Evolutionary conservation across 2,797 vertebrate genomes (phyloP).

Genomic region (Aulostomus chinensis): DNA sequence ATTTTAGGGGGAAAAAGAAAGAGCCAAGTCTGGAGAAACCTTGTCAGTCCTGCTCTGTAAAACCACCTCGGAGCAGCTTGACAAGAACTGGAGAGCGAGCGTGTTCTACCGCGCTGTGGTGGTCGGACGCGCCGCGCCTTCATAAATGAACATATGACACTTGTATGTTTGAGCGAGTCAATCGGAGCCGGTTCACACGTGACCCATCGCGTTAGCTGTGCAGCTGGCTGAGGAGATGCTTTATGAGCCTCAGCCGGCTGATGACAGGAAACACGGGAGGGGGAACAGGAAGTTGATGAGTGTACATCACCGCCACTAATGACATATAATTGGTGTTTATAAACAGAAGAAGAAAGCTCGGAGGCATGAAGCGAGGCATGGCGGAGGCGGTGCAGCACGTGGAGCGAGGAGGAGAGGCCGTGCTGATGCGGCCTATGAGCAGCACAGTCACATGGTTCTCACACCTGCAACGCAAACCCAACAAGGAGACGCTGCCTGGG

Average conservation of each 20-base stretch:
- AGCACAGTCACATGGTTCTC: no score
- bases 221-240: constrained; percentile 40
- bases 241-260: constrained; percentile 40
- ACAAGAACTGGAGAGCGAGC: constrained; percentile 40
- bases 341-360: constrained; percentile 15
- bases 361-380: not conserved
- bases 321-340: constrained; percentile 41
- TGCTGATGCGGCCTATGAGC: no score
- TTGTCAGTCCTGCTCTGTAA: constrained; percentile 20
- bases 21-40: constrained; percentile 20
- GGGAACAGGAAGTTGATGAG: constrained; percentile 71
- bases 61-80: constrained; percentile 36
- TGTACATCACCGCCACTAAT: constrained; percentile 63
- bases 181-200: constrained; percentile 20
- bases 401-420: not conserved
- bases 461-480: no score
- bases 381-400: not conserved
- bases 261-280: constrained; percentile 66
- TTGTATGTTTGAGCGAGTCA: no score
- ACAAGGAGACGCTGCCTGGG: no score
- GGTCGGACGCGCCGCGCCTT: not conserved
- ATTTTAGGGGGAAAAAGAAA: constrained; percentile 18
- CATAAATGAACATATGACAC: no score
- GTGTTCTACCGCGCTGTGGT: constrained; percentile 36
- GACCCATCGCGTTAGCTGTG: constrained; percentile 11